Evolutionary conservation across 35 echinoderm and acorn worm species (phyloP), one percentile per base, ranked within the genome.

Genomic region (Heliocidaris tuberculata): DNA sequence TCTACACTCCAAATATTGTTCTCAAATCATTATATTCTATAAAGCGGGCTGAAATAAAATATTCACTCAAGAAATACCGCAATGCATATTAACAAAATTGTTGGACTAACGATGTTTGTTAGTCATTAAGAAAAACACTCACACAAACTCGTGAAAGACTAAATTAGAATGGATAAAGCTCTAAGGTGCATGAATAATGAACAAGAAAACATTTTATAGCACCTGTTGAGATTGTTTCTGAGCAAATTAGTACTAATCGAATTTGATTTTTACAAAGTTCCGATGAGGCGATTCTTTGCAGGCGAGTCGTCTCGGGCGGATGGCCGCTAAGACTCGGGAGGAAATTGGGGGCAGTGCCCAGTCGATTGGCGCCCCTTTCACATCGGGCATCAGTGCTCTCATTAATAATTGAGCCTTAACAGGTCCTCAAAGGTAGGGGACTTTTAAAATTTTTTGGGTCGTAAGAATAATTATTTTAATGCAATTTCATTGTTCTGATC

Each of bases 291-390:
- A 48, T 48, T 89, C 31, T 19, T 32, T 24, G 31, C 87, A 32
- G 87, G 87, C 87, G 87, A 48, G 31, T 47, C 87, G 87, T 89
- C 87, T 89, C 87, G 87, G 87, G 47, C 87, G 87, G 87, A 89
- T 89, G 47, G 31, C 31, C 7, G 87, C 87, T 89, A 48, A 89
- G 47, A 48, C 87, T 89, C 11, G 31, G 15, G 32, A 89, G 87
- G 87, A 89, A 42, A 89, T 89, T 89, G 87, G 87, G 87, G 87
- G 87, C 87, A 89, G 31, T 89, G 87, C 87, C 87, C 47, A 89
- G 87, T 89, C 87, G 47, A 32, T 35, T 32, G 24, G 31, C 35
- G 31, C 87, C 85, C 32, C 15, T 16, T 89, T 89, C 87, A 89
- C 32, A 89, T n/a, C 31, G 21, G 31, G 87, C 5, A 89, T 89